Percentiles rank a stretch among this genome's conserved stretches.
phyloP scores from a whole-genome alignment of 2,113 vertebrate genomes.

The Ammodytes dubius region DNA sequence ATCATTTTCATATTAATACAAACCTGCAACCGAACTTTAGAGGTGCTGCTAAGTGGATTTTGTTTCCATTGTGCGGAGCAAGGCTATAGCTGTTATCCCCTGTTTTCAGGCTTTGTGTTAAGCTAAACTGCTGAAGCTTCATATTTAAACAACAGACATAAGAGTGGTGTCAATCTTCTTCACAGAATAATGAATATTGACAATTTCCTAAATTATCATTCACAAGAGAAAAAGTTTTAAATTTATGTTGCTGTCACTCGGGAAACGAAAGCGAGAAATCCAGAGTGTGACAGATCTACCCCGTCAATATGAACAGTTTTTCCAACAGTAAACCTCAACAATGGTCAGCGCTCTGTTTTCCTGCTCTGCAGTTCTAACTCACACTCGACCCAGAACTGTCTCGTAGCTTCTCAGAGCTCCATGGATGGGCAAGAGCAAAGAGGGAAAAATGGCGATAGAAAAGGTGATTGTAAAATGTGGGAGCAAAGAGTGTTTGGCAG shows the following conservation, averaged over 20 bases:
- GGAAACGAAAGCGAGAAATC: constrained; percentile 32
- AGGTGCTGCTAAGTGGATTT: neutral
- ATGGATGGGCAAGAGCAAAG: constrained; percentile 67
- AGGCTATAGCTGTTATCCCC: neutral
- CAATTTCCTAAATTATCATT: neutral
- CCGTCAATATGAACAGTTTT: neutral
- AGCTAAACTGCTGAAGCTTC: neutral
- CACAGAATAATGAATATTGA: neutral
- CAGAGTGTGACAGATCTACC: constrained; percentile 23
- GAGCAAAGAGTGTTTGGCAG: constrained; percentile 83
- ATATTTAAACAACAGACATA: neutral
- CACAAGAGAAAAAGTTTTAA: constrained; percentile 7
- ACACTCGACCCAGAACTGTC: constrained; percentile 71
- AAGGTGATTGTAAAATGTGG: constrained; percentile 85
- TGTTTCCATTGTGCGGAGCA: neutral
- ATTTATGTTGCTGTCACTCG: neutral
- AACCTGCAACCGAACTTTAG: neutral
- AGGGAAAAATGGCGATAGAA: constrained; percentile 70
- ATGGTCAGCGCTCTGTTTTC: constrained; percentile 55
- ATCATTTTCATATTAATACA: neutral
- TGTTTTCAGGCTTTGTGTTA: neutral
- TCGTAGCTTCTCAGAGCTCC: constrained; percentile 57
- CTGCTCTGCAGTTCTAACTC: constrained; percentile 56
- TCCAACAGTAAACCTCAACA: constrained; percentile 53
- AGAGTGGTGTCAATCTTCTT: neutral